phyloP scores from a whole-genome alignment of 2,888 invertebrate species.

The Stictocephala bisonia region DNA sequence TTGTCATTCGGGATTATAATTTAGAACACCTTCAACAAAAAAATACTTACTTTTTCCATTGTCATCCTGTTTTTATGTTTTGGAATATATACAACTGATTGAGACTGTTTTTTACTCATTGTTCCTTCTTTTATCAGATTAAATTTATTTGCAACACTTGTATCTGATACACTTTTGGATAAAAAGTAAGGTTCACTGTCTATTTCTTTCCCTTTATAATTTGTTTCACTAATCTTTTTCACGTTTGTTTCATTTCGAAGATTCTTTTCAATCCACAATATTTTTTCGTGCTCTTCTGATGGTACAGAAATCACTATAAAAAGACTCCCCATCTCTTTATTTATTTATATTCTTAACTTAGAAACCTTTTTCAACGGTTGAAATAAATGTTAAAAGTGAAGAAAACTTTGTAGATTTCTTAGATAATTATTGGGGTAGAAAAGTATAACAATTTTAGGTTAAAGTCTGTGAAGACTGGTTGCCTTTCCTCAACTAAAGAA shows the following conservation, averaged over 20 bases:
- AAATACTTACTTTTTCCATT: conserved; percentile 47
- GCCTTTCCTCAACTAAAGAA: too few species aligned
- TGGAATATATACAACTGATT: not conserved
- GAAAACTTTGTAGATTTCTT: too few species aligned
- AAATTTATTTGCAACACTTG: conserved; percentile 1
- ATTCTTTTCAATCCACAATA: conserved; percentile 25
- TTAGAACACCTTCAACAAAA: too few species aligned
- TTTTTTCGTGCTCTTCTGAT: conserved; percentile 31
- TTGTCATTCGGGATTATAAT: too few species aligned
- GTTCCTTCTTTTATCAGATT: not conserved
- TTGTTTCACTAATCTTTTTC: too few species aligned
- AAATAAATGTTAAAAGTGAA: too few species aligned
- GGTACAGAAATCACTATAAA: conserved; percentile 26
- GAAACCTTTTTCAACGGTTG: too few species aligned
- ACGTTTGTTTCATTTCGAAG: not conserved
- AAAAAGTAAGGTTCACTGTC: not conserved
- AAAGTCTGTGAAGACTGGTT: too few species aligned
- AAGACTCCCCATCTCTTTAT: conserved; percentile 24
- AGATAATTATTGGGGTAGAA: too few species aligned
- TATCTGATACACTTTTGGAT: conserved; percentile 10
- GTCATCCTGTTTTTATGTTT: not conserved
- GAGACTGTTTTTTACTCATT: not conserved
- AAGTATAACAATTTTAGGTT: too few species aligned
- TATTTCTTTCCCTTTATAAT: not conserved
- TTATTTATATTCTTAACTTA: too few species aligned